Evolutionary conservation across 2,797 vertebrate genomes (phyloP), one percentile per base, ranked within the genome.

Genomic region (Anabacerthia variegaticeps): DNA sequence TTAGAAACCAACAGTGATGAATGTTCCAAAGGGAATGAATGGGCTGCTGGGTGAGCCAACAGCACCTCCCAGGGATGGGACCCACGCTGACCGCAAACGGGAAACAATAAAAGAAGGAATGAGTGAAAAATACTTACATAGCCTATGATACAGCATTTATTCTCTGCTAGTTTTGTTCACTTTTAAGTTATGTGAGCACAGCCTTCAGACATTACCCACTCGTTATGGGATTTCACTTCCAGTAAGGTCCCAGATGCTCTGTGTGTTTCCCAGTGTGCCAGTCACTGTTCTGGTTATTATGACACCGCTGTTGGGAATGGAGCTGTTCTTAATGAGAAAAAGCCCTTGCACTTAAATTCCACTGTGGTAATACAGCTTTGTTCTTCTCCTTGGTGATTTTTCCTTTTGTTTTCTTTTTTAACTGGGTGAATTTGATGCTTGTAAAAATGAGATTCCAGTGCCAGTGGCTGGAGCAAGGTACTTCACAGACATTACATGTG

Each of bases 21-120:
- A 79, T 18, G 76, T 52, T 86, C 23, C 67, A 54, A 39, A 68
- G 68, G 48, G n/a, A 44, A 48, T 16, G 41, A 41, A 41, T 16
- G n/a, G 79, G 76, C 90, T 81, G 48, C 68, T 61, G 71, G 65
- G 34, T 91, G 80, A 93, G 80, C 88, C 65, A 54, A 93, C 79
- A 97, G 95, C 96, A 91, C 96, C 97, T 88, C 94, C 96, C 95
- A 92, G 78, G 84, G 94, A 79, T 75, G 85, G 84, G 80, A 94
- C 67, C 22, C 22, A 85, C 65, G 43, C 39, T 92, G n/a, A 51
- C 69, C 39, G 36, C 67, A 71, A 74, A 69, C 34, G 67, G 55
- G 63, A 76, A 88, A 77, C 55, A 44, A 8, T 74, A 79, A 88
- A 59, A 88, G 79, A 65, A 93, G 48, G n/a, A 48, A 87, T 36